Conservation (phyloP, 1,140 invertebrate genomes). For the Acromyrmex heyeri region DNA sequence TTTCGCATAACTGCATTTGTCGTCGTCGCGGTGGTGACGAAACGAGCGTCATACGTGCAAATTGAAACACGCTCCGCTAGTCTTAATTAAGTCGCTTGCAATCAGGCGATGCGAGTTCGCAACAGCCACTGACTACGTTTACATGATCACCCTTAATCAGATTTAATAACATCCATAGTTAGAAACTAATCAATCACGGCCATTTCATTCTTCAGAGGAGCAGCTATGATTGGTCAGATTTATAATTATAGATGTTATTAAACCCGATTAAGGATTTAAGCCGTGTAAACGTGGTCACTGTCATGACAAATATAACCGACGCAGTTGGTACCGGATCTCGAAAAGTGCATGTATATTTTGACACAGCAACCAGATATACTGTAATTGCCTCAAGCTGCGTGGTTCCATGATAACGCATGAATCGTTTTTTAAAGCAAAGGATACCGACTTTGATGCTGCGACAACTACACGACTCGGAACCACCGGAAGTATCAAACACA, state of each 20-base stretch:
- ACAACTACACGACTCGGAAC: background rate
- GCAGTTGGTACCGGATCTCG: constrained; percentile 13
- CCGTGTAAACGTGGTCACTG: no score
- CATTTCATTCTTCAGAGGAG: no score
- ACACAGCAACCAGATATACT: background rate
- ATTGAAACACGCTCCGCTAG: constrained; percentile 72
- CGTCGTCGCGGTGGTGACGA: constrained; percentile 40
- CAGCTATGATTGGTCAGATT: no score
- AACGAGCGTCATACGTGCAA: constrained; percentile 76
- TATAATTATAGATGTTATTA: no score
- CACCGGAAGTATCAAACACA: constrained; percentile 48
- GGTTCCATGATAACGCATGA: background rate
- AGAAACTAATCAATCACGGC: no score
- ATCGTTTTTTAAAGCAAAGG: background rate
- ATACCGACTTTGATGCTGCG: constrained; percentile 13
- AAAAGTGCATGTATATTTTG: constrained; percentile 44
- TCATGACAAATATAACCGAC: constrained; percentile 11
- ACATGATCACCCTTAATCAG: no score
- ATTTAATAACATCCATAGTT: no score
- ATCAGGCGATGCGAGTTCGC: constrained; percentile 62
- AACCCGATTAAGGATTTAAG: no score
- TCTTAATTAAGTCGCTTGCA: constrained; percentile 78
- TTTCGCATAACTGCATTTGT: background rate
- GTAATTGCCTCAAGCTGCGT: background rate
- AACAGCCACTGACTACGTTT: background rate